Conservation (phyloP, 2,113 vertebrate genomes). For the Hippocampus abdominalis region DNA sequence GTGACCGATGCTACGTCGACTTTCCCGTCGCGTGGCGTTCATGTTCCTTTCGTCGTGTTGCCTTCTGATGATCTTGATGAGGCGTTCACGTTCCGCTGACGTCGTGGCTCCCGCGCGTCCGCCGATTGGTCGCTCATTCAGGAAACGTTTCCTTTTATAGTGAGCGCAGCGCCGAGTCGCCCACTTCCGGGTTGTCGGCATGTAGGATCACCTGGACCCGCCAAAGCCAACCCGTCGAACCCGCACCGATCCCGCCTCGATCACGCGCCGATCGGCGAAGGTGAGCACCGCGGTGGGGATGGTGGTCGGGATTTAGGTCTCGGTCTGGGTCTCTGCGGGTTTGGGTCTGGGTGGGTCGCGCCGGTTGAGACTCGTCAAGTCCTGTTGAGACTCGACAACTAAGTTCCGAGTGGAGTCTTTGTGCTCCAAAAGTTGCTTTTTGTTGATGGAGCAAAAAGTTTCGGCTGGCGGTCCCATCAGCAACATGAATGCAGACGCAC, state of each 20-base stretch:
- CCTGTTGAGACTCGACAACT: not conserved
- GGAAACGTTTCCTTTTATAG: conserved; percentile 66
- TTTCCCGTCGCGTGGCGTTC: not conserved
- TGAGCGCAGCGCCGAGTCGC: conserved; percentile 30
- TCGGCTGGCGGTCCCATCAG: not conserved
- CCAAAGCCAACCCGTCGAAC: conserved; percentile 23
- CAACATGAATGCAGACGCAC: not conserved
- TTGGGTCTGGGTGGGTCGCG: conserved; percentile 3
- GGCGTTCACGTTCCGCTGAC: not conserved
- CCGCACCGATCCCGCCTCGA: conserved; percentile 29
- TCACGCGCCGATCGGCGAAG: conserved; percentile 18
- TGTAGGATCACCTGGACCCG: conserved; percentile 57
- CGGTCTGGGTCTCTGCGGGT: not conserved
- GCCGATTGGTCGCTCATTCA: conserved; percentile 35
- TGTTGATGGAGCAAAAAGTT: not conserved
- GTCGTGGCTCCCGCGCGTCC: not conserved
- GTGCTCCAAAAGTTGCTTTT: not conserved
- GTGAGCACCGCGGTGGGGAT: conserved; percentile 24
- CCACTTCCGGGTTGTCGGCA: conserved; percentile 59
- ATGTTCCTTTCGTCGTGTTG: not conserved
- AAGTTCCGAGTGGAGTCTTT: not conserved
- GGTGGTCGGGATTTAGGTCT: not conserved
- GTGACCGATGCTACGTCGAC: not conserved
- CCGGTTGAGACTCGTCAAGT: not conserved
- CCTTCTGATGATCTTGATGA: not conserved